phyloP scores from a whole-genome alignment of 2,113 vertebrate species.

The Scomber japonicus region DNA sequence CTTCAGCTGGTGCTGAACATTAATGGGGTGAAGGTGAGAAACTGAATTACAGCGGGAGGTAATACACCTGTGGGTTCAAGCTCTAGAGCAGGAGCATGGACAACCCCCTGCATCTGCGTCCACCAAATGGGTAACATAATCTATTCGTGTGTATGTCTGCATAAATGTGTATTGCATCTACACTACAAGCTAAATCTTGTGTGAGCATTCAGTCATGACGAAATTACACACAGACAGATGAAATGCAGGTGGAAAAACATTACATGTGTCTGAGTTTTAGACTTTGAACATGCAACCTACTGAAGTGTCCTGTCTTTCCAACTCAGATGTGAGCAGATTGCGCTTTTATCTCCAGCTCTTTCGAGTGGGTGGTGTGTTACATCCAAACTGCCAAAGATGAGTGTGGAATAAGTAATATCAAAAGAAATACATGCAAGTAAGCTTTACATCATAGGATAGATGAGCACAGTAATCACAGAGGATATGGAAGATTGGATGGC shows the following conservation, averaged over 20 bases:
- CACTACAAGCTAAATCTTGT: neutral
- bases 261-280: slow-evolving; percentile 14
- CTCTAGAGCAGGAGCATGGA: too few relatives aligned
- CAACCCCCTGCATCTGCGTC: too few relatives aligned
- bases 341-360: slow-evolving; percentile 27
- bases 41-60: too few relatives aligned
- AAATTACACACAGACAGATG: neutral
- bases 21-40: too few relatives aligned
- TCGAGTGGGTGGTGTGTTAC: slow-evolving; percentile 3
- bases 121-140: too few relatives aligned
- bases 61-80: too few relatives aligned
- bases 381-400: slow-evolving; percentile 34
- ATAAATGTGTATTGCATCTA: neutral
- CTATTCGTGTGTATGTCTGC: neutral
- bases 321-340: slow-evolving; percentile 36
- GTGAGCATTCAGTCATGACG: neutral
- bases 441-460: slow-evolving; percentile 1
- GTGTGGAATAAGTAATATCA: slow-evolving; percentile 1
- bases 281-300: slow-evolving; percentile 12
- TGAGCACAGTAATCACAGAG: slow-evolving; percentile 18
- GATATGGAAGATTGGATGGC: neutral
- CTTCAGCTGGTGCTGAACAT: too few relatives aligned
- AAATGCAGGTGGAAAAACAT: slow-evolving; percentile 20
- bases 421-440: slow-evolving; percentile 10
- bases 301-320: slow-evolving; percentile 13